Percentiles rank a stretch among this genome's conserved stretches.
These are phyloP conservation scores for Struthidea cinerea DNA, from an alignment of 2,113 vertebrate species.

Conservation along the genomic window DNA sequence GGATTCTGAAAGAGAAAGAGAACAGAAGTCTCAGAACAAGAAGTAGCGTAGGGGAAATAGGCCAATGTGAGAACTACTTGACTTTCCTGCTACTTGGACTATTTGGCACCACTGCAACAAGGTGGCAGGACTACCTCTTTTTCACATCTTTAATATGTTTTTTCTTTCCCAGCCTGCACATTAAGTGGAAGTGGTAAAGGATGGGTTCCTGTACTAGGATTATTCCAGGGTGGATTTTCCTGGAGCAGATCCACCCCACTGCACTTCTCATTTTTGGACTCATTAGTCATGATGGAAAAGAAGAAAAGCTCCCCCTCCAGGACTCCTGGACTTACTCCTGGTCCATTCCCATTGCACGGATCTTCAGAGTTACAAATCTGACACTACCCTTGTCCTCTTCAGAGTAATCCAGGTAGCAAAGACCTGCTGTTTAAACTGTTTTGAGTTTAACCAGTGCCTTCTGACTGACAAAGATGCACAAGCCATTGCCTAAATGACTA, in stretches of 20 bases:
- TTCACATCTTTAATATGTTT: not conserved
- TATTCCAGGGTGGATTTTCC: not conserved
- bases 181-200: not conserved
- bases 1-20: not conserved
- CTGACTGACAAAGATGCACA: not conserved
- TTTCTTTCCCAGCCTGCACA: not conserved
- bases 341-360: not conserved
- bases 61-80: not conserved
- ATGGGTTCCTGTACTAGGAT: accelerated
- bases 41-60: not conserved
- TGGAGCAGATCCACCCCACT: accelerated
- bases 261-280: not conserved
- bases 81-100: not conserved
- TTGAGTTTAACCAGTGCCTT: not conserved
- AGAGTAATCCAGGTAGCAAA: not conserved
- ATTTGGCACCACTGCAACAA: not conserved
- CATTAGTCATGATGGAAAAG: not conserved
- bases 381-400: not conserved
- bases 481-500: not conserved
- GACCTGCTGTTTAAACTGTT: not conserved
- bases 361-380: not conserved
- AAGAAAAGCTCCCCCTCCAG: not conserved
- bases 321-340: not conserved
- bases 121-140: not conserved
- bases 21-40: too few relatives aligned